Evolutionary conservation across 30 jellyfish, hydroid and myxozoan species (phyloP), one percentile per base, ranked within the genome.

Genomic region (Clytia hemisphaerica): DNA sequence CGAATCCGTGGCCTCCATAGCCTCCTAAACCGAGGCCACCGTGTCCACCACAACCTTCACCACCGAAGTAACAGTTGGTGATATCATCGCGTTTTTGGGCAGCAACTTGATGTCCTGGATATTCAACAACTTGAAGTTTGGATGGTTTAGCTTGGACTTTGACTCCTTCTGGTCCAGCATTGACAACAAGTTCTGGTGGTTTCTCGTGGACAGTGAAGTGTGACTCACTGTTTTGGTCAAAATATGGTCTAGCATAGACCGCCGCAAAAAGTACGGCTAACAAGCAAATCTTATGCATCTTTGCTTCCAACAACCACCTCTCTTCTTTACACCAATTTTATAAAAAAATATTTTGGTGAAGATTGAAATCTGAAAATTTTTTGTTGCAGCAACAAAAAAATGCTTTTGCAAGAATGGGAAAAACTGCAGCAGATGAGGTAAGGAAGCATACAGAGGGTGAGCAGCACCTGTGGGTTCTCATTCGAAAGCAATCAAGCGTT

Each of bases 111-210:
- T 72, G 82, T 10, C 91, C 82, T 47, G 96, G 96, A 55, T 85
- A 76, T 64, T 85, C 96, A 31, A 85, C 78, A 10, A 85, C 93
- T 85, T 85, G 96, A 28, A 85, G 53, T 73, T 85, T 85, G 31
- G 93, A 77, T 36, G 96, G 96, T 49, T 85, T 85, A 21, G 96
- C 91, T 61, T 85, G 96, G 32, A 85, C 93, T 64, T 85, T 85
- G 16, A 77, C 96, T 63, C 96, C 96, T 34, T 85, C 96, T 28
- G 93, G 96, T 15, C 96, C 93, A 12, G 96, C 96, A 72, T 77
- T 85, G 5, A 85, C 93, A 51, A 84, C 89, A 48, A 84, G 72
- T 83, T 85, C 93, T 29, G 96, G 93, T 34, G 93, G 93, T 53
- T 73, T 77, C 37, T 85, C 96, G 76, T 77, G 93, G 34, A 85